Conservation (phyloP, 2,113 vertebrate genomes). For the Tragelaphus imberbis region DNA sequence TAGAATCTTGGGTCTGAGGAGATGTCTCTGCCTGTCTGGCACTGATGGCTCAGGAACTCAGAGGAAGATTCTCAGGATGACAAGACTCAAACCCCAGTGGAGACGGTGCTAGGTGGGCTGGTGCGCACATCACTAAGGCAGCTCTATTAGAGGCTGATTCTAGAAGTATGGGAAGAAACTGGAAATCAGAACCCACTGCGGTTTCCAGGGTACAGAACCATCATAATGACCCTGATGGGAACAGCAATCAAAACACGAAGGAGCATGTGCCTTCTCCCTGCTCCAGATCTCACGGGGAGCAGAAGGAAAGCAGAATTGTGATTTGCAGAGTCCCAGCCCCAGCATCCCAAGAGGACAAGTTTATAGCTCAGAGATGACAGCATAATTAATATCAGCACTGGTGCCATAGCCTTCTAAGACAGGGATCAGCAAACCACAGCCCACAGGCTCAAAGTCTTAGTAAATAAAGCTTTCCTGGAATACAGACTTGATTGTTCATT, state of each 20-base stretch:
- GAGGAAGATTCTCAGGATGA: neutral
- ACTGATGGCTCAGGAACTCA: neutral
- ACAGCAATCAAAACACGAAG: neutral
- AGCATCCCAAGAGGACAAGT: neutral
- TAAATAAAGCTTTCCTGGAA: neutral
- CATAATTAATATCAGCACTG: neutral
- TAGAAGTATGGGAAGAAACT: neutral
- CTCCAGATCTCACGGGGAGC: neutral
- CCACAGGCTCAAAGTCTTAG: neutral
- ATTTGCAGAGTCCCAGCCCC: neutral
- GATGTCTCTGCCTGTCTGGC: neutral
- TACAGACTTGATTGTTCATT: neutral
- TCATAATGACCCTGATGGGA: neutral
- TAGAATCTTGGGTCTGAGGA: neutral
- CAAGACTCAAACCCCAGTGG: neutral
- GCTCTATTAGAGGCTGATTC: neutral
- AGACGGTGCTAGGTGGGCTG: neutral
- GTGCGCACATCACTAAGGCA: neutral
- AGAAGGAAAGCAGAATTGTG: neutral
- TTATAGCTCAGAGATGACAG: neutral
- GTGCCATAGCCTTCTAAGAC: neutral
- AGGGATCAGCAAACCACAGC: neutral
- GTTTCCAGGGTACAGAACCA: neutral
- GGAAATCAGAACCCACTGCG: neutral
- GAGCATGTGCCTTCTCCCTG: neutral